A percentile compares a stretch with the other conserved stretches of the same genome.
Conservation (phyloP, 2,797 vertebrate species). For the Macropus fuliginosus region DNA sequence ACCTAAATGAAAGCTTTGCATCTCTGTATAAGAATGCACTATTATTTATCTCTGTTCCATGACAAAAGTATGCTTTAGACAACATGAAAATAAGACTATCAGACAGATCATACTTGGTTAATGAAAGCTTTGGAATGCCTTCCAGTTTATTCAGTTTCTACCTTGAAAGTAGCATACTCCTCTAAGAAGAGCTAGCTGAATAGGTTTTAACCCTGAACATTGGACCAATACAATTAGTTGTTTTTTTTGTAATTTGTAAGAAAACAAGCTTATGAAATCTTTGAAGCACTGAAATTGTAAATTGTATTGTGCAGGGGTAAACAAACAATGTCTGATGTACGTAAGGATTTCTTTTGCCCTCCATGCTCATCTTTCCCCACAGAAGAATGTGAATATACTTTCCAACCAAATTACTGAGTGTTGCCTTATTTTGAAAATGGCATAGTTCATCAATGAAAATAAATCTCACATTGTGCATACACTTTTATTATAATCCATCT, state of each 20-base stretch:
- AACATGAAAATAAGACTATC: background rate
- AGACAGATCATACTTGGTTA: background rate
- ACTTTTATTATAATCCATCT: rapidly evolving
- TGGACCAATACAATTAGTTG: background rate
- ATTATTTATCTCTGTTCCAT: background rate
- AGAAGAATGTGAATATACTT: rapidly evolving
- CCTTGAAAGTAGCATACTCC: background rate
- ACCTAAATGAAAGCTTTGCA: background rate
- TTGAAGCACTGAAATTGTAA: constrained; percentile 15
- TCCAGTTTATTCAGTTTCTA: background rate
- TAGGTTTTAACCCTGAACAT: background rate
- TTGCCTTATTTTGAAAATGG: background rate
- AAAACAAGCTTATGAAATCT: constrained; percentile 3
- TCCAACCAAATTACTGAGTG: background rate
- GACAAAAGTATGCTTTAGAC: background rate
- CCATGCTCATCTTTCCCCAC: background rate
- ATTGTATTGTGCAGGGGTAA: background rate
- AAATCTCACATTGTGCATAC: background rate
- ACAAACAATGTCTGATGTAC: background rate
- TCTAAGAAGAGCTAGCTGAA: background rate
- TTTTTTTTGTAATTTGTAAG: background rate
- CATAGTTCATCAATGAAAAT: background rate
- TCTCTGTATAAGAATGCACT: background rate
- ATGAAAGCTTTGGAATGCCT: background rate
- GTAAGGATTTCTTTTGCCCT: constrained; percentile 5